Conservation (phyloP, 2,797 vertebrate genomes). For the Acrocephalus scirpaceus region DNA sequence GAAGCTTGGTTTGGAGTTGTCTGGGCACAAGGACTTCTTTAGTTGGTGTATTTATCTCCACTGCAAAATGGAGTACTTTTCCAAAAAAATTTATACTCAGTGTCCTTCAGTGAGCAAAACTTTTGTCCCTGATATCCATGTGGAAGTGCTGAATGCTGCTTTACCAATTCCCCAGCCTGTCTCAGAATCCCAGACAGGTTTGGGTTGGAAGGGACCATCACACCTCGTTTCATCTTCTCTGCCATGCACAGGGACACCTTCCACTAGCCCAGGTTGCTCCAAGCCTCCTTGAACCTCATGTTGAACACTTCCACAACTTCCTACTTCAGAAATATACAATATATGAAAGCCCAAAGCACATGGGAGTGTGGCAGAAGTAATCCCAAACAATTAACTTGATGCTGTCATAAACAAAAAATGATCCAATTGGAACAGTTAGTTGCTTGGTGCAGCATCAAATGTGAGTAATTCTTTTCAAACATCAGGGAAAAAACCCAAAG, state of each 20-base stretch:
- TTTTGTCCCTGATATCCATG: not conserved
- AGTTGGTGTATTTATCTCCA: not conserved
- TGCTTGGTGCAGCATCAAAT: not conserved
- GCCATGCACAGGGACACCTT: not conserved
- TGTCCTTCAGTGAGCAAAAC: not conserved
- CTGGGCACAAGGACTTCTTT: not conserved
- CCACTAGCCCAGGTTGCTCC: not conserved
- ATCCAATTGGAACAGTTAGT: not conserved
- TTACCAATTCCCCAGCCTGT: not conserved
- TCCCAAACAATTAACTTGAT: not conserved
- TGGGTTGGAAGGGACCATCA: not conserved
- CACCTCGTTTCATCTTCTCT: not conserved
- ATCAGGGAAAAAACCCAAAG: not conserved
- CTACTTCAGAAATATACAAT: not conserved
- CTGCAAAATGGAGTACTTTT: not conserved
- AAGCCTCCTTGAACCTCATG: not conserved
- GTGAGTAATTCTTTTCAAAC: not conserved
- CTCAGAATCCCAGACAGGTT: not conserved
- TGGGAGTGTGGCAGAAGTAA: not conserved
- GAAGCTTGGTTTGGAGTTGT: not conserved
- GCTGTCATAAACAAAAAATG: not conserved
- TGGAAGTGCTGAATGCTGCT: not conserved
- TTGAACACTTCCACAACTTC: not conserved
- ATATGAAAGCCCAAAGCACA: not conserved
- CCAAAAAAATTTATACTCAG: not conserved